Conservation (phyloP, 2,888 invertebrate species). For the Cepaea hortensis region DNA sequence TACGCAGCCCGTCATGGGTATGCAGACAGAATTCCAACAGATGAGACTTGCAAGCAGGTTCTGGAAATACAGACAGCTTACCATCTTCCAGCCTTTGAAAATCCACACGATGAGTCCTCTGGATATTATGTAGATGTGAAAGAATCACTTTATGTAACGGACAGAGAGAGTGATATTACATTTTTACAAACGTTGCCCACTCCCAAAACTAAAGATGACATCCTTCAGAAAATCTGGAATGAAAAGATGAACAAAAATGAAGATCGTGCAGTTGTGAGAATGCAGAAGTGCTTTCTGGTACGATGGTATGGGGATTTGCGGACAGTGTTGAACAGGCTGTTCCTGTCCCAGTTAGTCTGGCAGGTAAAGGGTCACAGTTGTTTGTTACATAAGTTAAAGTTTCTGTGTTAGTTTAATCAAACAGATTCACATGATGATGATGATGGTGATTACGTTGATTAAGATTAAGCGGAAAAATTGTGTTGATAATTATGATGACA, state of each 20-base stretch:
- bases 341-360: constrained; percentile 54
- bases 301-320: constrained; percentile 36
- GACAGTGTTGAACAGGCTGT: constrained; percentile 42
- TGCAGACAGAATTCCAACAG: constrained; percentile 66
- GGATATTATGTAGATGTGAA: constrained; percentile 52
- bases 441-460: background rate
- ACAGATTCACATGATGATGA: background rate
- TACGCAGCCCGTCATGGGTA: constrained; percentile 60
- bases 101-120: constrained; percentile 54
- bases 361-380: constrained; percentile 25
- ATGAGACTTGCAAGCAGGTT: constrained; percentile 65
- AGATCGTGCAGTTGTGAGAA: constrained; percentile 42
- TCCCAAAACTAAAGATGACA: constrained; percentile 64
- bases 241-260: constrained; percentile 62
- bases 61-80: constrained; percentile 67
- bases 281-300: constrained; percentile 36
- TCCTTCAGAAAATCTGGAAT: constrained; percentile 66
- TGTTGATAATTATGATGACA: background rate
- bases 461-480: background rate
- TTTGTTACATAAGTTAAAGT: background rate
- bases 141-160: constrained; percentile 56
- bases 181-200: constrained; percentile 60
- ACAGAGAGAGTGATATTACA: constrained; percentile 62
- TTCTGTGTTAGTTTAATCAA: background rate
- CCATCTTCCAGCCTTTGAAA: constrained; percentile 54